Evolutionary conservation across 2,797 vertebrate species (phyloP), one percentile per base, ranked within the genome.

Genomic region (Parauchenoglanis ngamensis): DNA sequence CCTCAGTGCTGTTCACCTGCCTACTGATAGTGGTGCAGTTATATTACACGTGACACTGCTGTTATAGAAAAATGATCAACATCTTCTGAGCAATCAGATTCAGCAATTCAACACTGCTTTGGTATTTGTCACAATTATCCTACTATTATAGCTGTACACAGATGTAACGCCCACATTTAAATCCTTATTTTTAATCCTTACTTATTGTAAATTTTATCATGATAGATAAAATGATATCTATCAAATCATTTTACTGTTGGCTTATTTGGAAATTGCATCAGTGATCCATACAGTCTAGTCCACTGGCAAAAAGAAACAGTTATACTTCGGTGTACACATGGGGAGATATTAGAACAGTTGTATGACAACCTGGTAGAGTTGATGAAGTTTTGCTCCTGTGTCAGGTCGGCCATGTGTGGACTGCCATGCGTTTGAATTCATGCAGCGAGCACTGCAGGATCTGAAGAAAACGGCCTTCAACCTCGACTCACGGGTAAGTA

Each of bases 361-460:
- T 35, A 28, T 21, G 52, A 35, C 77, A 59, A 79, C 77, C 19
- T 25, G 56, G 56, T 23, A 25, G 77, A 44, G 17, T 31, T 4
- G 0, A 13, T 68, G 56, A 67, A 19, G 23, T 35, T 56, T 73
- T 35, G 82, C 21, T 89, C 7, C 54, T 79, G 56, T 73, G 56
- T 67, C 90, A 98, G 98, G 97, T 93, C 97, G 97, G 0, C 98
- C 97, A 1, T 99, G 98, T 85, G 98, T 99, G 88, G 98, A 99
- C 90, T 99, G 98, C 89, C 97, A 98, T 85, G 97, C 97, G 0
- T 99, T 99, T 92, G 98, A 99, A 94, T 99, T 99, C 89, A 98
- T 99, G 98, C 98, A 99, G 95, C 96, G 98, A 92, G 98, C 98
- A 65, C 94, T 99, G 93, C 97, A 98, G 93, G 98, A 99, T 90